Conservation (phyloP, 2,797 vertebrate species). For the Tragopan temminckii region DNA sequence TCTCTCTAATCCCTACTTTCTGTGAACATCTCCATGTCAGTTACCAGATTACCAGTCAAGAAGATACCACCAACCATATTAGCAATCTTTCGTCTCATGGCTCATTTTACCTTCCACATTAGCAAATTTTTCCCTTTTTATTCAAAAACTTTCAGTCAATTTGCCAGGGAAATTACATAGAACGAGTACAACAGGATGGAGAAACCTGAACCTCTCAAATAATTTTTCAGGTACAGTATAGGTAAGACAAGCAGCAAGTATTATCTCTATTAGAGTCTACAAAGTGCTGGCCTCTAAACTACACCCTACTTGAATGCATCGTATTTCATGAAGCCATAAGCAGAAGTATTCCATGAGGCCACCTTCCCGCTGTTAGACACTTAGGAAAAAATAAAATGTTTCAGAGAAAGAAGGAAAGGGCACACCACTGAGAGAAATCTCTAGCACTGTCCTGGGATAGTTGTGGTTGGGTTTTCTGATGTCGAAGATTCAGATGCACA, state of each 20-base stretch:
- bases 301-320: neutral
- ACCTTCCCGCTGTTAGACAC: neutral
- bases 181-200: neutral
- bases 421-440: neutral
- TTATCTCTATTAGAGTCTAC: neutral
- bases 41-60: neutral
- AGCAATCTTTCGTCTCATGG: neutral
- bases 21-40: neutral
- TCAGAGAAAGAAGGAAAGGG: neutral
- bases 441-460: neutral
- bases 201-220: neutral
- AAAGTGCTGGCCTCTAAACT: neutral
- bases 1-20: neutral
- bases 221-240: neutral
- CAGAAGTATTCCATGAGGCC: neutral
- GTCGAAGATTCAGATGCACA: neutral
- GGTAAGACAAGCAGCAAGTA: neutral
- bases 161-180: neutral
- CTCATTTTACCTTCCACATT: neutral
- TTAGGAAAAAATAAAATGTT: neutral
- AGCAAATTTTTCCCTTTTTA: neutral
- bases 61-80: neutral
- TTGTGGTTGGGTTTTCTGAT: neutral
- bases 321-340: neutral
- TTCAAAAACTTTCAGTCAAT: neutral